Evolutionary conservation across 2,888 invertebrate genomes (phyloP).

Genomic region (Xylota sylvarum): DNA sequence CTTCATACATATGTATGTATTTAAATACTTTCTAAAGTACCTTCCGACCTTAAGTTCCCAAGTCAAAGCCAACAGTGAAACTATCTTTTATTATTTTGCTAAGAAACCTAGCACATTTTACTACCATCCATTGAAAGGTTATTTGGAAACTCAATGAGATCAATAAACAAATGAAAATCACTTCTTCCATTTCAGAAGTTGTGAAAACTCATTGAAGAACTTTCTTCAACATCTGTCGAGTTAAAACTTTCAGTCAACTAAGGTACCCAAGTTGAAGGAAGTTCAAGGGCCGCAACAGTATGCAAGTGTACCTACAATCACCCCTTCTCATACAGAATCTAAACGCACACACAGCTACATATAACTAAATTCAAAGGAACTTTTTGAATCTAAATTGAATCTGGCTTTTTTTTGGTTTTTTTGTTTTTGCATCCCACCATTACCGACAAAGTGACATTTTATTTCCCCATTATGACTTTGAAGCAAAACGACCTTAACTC

Average conservation of each 20-base stretch:
- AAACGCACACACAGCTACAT: background rate
- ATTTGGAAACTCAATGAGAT: slow-evolving; percentile 54
- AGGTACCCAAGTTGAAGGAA: slow-evolving; percentile 47
- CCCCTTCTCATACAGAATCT: slow-evolving; percentile 6
- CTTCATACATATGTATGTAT: too few species aligned
- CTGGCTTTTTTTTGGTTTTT: slow-evolving; percentile 45
- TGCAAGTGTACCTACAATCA: slow-evolving; percentile 36
- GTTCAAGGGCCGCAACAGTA: slow-evolving; percentile 67
- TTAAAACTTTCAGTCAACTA: slow-evolving; percentile 64
- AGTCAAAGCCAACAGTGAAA: background rate
- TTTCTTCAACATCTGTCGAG: slow-evolving; percentile 65
- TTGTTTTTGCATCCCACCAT: slow-evolving; percentile 31
- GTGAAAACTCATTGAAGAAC: slow-evolving; percentile 20
- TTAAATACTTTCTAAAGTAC: too few species aligned
- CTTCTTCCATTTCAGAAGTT: slow-evolving; percentile 62
- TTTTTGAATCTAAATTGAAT: slow-evolving; percentile 69
- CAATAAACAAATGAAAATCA: slow-evolving; percentile 73
- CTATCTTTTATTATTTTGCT: background rate
- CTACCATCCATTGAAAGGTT: slow-evolving; percentile 39
- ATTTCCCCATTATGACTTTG: slow-evolving; percentile 52
- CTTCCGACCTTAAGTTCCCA: too few species aligned
- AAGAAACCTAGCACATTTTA: background rate
- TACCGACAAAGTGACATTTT: slow-evolving; percentile 28
- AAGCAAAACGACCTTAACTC: slow-evolving; percentile 50
- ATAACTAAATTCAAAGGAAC: slow-evolving; percentile 36